Base-by-base conservation (phyloP, 2,888 invertebrate genomes). In the Apantesis nais region DNA sequence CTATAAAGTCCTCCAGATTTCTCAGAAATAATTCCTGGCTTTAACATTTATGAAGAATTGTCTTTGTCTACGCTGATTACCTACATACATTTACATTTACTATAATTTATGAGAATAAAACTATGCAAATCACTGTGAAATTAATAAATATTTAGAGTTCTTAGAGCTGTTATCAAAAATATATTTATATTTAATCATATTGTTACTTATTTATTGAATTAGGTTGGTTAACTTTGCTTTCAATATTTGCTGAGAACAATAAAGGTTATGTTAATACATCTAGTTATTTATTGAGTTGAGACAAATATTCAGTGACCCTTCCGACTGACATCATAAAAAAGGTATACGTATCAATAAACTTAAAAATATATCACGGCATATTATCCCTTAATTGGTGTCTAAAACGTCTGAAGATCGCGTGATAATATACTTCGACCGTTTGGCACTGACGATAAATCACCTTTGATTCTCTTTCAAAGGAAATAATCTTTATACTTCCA, bases 401-500 rank as follows among this genome's bases (percentile, higher is more conserved):
- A 67, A 71, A 37, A 61, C 44, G 41, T 70, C 8, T 52, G 55
- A 52, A 31, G 62, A 70, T 62, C 48, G 66, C 66, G 62, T 62
- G 62, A 70, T 62, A 65, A 61, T 52, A 65, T 61, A 25, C 48
- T 19, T 60, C 60, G 29, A 19, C 37, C 55, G 60, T 48, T 61
- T 70, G 34, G 34, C 62, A 70, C 52, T 34, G 22, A 12, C 55
- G 64, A 71, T 67, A 67, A 55, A 71, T 67, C 48, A 58, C 44
- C 29, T 58, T 8, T 64, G 48, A 60, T 80, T 72, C 34, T 70
- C 55, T 62, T 66, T 67, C 52, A 70, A 71, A 66, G 72, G 74
- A 76, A 75, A 79, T 72, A 65, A 80, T 75, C 62, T 80, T 73
- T 78, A 78, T 61, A 71, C 69, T 76, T 73, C 72, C 67, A 67